A percentile compares a stretch with the other conserved stretches of the same genome.
Conservation (phyloP, 2,797 vertebrate genomes). For the Percopsis omiscomaycus region DNA sequence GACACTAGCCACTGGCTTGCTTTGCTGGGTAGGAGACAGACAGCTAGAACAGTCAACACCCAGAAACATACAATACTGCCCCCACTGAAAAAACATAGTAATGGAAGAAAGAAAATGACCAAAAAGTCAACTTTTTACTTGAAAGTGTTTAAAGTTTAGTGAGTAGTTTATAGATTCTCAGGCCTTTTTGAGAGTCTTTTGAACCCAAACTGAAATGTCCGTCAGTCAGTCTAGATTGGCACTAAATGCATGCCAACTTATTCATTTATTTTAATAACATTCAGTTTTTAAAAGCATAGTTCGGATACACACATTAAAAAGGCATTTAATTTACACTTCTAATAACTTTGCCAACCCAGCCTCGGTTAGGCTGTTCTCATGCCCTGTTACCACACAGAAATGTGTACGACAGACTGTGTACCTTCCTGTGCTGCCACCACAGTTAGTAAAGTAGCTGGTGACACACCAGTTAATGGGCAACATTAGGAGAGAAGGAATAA, state of each 20-base stretch:
- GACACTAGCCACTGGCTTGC: conserved; percentile 70
- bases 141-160: no score
- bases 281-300: no score
- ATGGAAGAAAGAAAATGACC: conserved; percentile 12
- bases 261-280: not conserved
- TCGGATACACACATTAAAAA: no score
- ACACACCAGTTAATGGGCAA: conserved; percentile 74
- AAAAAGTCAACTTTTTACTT: not conserved
- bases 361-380: conserved; percentile 52
- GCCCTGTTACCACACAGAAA: conserved; percentile 53
- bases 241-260: not conserved
- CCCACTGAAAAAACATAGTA: conserved; percentile 37
- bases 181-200: not conserved
- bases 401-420: conserved; percentile 63
- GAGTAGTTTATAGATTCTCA: not conserved
- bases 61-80: conserved; percentile 58
- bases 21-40: conserved; percentile 59
- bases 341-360: conserved; percentile 45
- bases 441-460: conserved; percentile 74
- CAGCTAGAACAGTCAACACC: conserved; percentile 55
- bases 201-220: not conserved
- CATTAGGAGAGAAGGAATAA: conserved; percentile 72
- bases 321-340: conserved; percentile 34
- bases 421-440: conserved; percentile 68
- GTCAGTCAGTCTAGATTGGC: not conserved